A percentile compares a stretch with the other conserved stretches of the same genome.
phyloP scores from a whole-genome alignment of 2,113 vertebrate genomes.

The Colinus virginianus region DNA sequence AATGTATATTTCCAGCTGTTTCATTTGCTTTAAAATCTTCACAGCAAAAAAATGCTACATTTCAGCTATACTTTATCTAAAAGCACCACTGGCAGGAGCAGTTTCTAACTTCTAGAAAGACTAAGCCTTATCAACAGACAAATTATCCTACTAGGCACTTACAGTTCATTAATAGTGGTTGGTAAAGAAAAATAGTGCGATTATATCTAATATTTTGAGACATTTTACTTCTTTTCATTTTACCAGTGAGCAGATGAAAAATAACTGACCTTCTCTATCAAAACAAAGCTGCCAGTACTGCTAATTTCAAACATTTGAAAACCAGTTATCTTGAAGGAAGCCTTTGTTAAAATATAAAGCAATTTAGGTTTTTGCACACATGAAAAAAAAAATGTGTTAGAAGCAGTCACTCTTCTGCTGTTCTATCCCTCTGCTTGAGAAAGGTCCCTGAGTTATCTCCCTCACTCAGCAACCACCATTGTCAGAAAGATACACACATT shows the following conservation, averaged over 20 bases:
- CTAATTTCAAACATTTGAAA: not conserved
- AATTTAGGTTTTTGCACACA: not conserved
- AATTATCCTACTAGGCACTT: not conserved
- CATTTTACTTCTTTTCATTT: not conserved
- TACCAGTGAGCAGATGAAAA: not conserved
- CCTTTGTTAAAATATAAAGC: not conserved
- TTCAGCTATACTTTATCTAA: not conserved
- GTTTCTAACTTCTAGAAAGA: not conserved
- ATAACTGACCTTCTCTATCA: not conserved
- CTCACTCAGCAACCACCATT: not conserved
- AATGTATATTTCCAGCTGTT: not conserved
- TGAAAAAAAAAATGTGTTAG: not conserved
- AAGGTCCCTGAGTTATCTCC: not conserved
- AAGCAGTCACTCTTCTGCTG: not conserved
- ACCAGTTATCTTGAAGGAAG: not conserved
- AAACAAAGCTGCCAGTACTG: conserved; percentile 5
- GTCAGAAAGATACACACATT: not conserved
- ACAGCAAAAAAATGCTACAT: not conserved
- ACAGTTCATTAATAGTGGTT: not conserved
- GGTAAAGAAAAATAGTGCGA: not conserved
- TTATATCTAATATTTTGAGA: not conserved
- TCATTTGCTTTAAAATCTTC: not conserved
- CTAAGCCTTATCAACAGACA: not conserved
- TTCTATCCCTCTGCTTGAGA: not conserved
- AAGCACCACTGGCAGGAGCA: not conserved